phyloP scores from a whole-genome alignment of 2,113 vertebrate genomes.

The Oreocharis arfaki region DNA sequence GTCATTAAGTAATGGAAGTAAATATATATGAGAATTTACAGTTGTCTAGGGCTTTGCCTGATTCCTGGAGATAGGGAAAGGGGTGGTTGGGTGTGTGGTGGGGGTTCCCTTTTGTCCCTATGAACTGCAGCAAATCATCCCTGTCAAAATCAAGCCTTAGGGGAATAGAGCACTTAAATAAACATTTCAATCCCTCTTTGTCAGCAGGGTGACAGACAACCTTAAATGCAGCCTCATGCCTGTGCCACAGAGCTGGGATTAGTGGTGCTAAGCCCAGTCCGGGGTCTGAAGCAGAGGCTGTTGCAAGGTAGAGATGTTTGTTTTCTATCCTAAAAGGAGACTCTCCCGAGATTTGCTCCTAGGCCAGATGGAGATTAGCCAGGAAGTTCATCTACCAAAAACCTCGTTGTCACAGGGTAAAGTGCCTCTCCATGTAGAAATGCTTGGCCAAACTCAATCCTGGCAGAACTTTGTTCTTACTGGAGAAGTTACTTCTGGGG shows the following conservation, averaged over 20 bases:
- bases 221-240: not conserved
- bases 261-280: not conserved
- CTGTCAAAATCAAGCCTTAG: not conserved
- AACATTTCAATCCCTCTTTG: not conserved
- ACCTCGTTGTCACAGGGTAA: not conserved
- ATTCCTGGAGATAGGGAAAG: not conserved
- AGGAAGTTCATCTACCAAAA: not conserved
- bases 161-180: not conserved
- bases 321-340: not conserved
- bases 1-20: not conserved
- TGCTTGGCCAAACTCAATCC: not conserved
- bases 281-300: not conserved
- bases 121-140: not conserved
- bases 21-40: not conserved
- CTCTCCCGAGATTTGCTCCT: not conserved
- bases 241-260: not conserved
- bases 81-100: accelerated
- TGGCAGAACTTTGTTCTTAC: not conserved
- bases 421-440: not conserved
- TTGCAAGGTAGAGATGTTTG: not conserved
- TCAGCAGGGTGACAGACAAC: not conserved
- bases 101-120: not conserved
- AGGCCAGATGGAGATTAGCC: not conserved
- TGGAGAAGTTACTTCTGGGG: not conserved
- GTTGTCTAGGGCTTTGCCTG: not conserved